Percentiles rank a stretch among this genome's conserved stretches.
Evolutionary conservation across 30 jellyfish, hydroid and myxozoan genomes (phyloP).

Genomic region (Aurelia aurita): DNA sequence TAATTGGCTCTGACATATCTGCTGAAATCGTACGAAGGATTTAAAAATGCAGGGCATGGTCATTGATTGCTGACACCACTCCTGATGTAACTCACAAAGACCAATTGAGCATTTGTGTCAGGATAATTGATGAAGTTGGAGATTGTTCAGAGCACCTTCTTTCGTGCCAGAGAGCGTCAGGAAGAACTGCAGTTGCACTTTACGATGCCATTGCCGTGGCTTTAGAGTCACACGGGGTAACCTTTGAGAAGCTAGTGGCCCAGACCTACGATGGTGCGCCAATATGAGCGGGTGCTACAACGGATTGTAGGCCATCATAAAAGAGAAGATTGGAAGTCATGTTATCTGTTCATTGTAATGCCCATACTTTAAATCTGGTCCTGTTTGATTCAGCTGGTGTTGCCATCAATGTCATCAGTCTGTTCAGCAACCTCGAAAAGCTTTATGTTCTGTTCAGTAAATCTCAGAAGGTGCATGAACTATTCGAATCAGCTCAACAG

Average conservation of each 20-base stretch:
- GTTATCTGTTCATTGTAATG: constrained; percentile 33
- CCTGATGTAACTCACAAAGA: constrained; percentile 35
- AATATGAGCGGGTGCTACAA: constrained; percentile 22
- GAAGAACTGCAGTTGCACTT: constrained; percentile 15
- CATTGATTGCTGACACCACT: constrained; percentile 28
- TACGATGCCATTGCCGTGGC: not conserved
- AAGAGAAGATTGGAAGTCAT: constrained; percentile 8
- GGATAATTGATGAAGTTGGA: not conserved
- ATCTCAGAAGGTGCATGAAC: not conserved
- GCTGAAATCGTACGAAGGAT: not conserved
- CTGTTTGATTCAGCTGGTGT: constrained; percentile 24
- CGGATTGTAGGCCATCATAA: constrained; percentile 21
- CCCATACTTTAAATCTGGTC: constrained; percentile 28
- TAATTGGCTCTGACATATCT: not conserved
- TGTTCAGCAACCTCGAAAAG: not conserved
- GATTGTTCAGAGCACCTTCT: constrained; percentile 16
- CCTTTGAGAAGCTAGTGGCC: constrained; percentile 25
- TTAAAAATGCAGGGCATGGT: not conserved
- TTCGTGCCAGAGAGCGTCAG: constrained; percentile 15
- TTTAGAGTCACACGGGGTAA: constrained; percentile 1
- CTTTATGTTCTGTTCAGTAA: not conserved
- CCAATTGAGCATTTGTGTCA: constrained; percentile 23
- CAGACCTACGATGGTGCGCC: constrained; percentile 36
- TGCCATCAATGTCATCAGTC: not conserved
- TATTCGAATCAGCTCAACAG: not conserved